Base-by-base conservation (phyloP, 2,888 invertebrate genomes). In the Tenthredo notha region DNA sequence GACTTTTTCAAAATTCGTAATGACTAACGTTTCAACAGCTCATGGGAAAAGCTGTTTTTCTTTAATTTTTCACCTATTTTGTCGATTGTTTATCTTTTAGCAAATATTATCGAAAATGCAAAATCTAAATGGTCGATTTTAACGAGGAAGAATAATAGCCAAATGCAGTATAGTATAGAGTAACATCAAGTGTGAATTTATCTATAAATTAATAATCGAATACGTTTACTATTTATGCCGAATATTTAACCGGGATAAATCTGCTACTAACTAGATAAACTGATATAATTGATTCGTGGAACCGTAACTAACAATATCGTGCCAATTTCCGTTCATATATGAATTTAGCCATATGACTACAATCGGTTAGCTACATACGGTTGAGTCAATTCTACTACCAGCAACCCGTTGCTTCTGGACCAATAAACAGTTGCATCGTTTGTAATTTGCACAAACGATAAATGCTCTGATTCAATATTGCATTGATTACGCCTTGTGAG, bases 281-380 rank as follows among this genome's bases (percentile, higher is more conserved):
- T 43, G 40, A 21, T 74, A 74, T 74, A 43, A 74, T 74, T 43
- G 72, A 74, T 74, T 74, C n/a, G 72, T 12, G 12, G 5, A 25
- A 43, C 72, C 40, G 43, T 43, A 43, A 74, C 72, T 43, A 74
- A 74, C 72, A 15, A 12, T 74, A 74, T 74, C 43, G n/a, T 43
- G 72, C 72, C 72, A 74, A 74, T 74, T 74, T 29, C 40, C 43
- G 72, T 74, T 74, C 43, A 25, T 61, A 43, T 21, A 74, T 74
- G 40, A 74, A 74, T 74, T 37, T 43, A 40, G 40, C 43, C 72
- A 15, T 3, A 21, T 74, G 21, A 43, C 40, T 74, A 43, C 72
- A 40, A 74, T 21, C 72, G 72, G 40, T 74, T 74, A 54, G 77
- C 25, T 29, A 54, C 25, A 54, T 77, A 77, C 77, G 33, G 54